A percentile compares a stretch with the other conserved stretches of the same genome.
Evolutionary conservation across 2,888 invertebrate genomes (phyloP).

Genomic region (Drosophila neonasuta): DNA sequence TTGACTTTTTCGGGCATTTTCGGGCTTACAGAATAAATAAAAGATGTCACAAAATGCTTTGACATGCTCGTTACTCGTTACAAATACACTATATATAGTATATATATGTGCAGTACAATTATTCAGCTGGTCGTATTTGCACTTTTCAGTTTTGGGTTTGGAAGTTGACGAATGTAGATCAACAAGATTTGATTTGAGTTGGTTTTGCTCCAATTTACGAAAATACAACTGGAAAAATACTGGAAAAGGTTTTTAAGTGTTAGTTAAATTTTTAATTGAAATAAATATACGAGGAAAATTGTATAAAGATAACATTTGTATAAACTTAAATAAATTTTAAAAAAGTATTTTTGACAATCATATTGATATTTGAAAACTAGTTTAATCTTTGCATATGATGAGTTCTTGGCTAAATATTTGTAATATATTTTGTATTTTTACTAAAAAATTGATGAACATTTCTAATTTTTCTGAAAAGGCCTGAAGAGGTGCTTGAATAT

Average conservation of each 20-base stretch:
- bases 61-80: constrained; percentile 65
- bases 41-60: constrained; percentile 69
- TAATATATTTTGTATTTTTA: too few relatives aligned
- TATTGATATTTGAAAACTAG: too few relatives aligned
- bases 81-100: constrained; percentile 14
- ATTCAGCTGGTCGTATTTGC: constrained; percentile 3
- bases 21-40: constrained; percentile 69
- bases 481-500: neutral
- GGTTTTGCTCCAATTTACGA: neutral
- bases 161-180: neutral
- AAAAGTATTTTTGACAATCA: too few relatives aligned
- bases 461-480: too few relatives aligned
- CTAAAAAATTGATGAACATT: too few relatives aligned
- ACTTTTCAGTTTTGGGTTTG: neutral
- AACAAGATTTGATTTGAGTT: neutral
- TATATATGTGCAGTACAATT: neutral
- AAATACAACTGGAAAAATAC: neutral
- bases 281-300: too few relatives aligned
- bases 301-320: too few relatives aligned
- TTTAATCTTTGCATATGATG: too few relatives aligned
- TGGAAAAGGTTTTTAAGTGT: neutral
- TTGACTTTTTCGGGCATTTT: constrained; percentile 71
- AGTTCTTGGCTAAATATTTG: too few relatives aligned
- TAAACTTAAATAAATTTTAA: too few relatives aligned
- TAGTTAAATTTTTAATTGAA: too few relatives aligned